Percentiles rank a stretch among this genome's conserved stretches.
Conservation (phyloP, 2,797 vertebrate species). For the Smutsia temminckii region DNA sequence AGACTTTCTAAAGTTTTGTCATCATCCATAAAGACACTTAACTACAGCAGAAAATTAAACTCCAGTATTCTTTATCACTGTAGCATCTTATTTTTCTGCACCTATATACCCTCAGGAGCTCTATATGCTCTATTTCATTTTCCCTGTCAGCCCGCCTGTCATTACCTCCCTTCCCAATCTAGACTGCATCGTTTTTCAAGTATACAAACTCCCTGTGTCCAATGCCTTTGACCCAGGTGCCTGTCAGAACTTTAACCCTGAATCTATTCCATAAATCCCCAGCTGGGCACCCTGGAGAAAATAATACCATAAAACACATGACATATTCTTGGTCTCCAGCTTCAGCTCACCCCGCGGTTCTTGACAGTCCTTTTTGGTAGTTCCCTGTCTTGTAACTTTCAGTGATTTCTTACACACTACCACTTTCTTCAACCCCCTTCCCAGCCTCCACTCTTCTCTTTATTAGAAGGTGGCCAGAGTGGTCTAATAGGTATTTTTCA, state of each 20-base stretch:
- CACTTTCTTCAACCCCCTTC: neutral
- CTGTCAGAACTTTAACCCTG: neutral
- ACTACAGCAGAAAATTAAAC: neutral
- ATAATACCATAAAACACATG: neutral
- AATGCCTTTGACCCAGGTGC: neutral
- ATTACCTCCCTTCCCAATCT: neutral
- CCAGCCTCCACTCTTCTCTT: neutral
- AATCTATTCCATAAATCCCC: neutral
- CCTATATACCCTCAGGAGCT: too few relatives aligned
- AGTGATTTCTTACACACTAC: neutral
- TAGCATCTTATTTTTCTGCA: neutral
- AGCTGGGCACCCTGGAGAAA: neutral
- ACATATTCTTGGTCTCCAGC: neutral
- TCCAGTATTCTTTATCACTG: neutral
- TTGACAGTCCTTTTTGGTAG: neutral
- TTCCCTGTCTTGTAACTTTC: neutral
- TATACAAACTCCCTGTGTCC: too few relatives aligned
- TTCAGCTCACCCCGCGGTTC: neutral
- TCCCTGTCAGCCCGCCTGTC: neutral
- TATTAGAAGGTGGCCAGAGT: neutral
- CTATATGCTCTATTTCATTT: neutral
- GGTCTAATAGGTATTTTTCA: neutral
- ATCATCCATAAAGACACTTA: neutral
- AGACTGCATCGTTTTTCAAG: neutral
- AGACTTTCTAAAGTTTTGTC: neutral